phyloP scores from a whole-genome alignment of 2,797 vertebrate genomes.

The Sebastes goodei region DNA sequence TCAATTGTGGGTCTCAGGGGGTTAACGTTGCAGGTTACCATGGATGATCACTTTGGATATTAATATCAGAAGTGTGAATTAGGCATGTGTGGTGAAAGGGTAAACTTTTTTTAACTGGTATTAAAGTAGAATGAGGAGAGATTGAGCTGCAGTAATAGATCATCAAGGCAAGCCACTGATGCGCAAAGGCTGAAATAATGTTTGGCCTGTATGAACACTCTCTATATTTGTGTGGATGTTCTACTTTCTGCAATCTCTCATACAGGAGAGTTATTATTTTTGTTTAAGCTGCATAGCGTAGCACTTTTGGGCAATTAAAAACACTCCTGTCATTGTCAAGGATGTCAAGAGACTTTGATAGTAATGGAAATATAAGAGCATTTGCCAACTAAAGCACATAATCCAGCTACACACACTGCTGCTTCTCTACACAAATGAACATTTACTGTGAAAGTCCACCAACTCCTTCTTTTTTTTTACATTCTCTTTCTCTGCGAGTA shows the following conservation, averaged over 20 bases:
- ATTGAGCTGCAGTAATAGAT: neutral
- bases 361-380: neutral
- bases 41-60: neutral
- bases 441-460: neutral
- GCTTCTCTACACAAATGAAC: neutral
- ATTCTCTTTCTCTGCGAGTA: neutral
- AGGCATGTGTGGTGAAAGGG: neutral
- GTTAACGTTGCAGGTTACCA: neutral
- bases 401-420: neutral
- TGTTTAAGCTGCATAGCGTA: neutral
- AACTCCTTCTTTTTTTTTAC: neutral
- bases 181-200: conserved; percentile 18
- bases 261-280: conserved; percentile 1
- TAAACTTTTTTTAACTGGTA: neutral
- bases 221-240: neutral
- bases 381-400: neutral
- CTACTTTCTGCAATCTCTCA: conserved; percentile 1
- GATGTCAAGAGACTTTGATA: neutral
- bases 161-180: conserved; percentile 28
- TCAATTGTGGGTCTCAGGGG: too few relatives aligned
- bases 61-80: neutral
- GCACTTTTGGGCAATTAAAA: conserved; percentile 7
- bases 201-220: neutral
- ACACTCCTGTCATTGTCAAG: neutral
- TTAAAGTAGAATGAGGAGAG: neutral